Percentiles rank a stretch among this genome's conserved stretches.
Conservation (phyloP, 1,140 invertebrate genomes). For the Lepidurus couesii region DNA sequence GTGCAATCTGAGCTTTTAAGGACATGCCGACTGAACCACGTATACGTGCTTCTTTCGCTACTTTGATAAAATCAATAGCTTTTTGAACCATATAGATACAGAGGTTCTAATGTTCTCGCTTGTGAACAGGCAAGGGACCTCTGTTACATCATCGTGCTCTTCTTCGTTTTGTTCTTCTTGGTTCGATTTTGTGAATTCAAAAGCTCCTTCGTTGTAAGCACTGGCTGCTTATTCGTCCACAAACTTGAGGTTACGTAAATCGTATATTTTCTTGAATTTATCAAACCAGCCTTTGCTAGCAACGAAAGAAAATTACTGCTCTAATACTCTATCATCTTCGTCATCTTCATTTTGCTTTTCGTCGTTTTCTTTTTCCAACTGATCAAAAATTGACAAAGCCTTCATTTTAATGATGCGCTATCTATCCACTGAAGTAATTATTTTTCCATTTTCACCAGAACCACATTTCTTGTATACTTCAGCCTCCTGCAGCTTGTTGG, state of each 20-base stretch:
- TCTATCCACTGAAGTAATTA: background rate
- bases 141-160: background rate
- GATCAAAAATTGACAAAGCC: background rate
- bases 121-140: too few species aligned
- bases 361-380: background rate
- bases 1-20: too few species aligned
- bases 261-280: conserved; percentile 42
- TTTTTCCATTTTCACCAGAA: background rate
- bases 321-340: background rate
- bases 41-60: too few species aligned
- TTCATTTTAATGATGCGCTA: background rate
- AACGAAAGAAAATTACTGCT: conserved; percentile 35
- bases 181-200: conserved; percentile 32
- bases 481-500: background rate
- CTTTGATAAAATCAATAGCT: too few species aligned
- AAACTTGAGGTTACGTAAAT: conserved; percentile 42
- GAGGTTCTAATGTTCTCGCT: too few species aligned
- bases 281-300: conserved; percentile 45
- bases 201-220: conserved; percentile 41
- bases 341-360: background rate
- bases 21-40: too few species aligned
- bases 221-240: conserved; percentile 43
- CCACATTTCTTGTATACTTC: background rate
- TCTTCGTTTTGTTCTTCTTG: background rate
- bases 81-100: too few species aligned